phyloP scores from a whole-genome alignment of 2,888 invertebrate genomes.

The Zaprionus obscuricornis region DNA sequence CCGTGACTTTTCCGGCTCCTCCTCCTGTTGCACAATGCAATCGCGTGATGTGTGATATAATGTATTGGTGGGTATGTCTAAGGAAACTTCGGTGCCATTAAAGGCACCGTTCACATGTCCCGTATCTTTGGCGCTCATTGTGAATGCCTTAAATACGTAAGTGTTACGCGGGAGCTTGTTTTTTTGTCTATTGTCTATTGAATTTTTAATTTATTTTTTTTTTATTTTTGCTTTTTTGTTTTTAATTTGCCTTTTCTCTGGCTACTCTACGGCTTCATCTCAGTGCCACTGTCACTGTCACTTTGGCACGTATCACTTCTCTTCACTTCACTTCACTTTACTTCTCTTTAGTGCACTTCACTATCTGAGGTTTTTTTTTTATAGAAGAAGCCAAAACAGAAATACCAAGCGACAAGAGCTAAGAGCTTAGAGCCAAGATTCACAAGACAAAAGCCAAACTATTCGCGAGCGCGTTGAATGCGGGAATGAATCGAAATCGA shows the following conservation, averaged over 20 bases:
- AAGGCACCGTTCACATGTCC: slow-evolving; percentile 68
- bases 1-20: slow-evolving; percentile 68
- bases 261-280: slow-evolving; percentile 62
- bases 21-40: slow-evolving; percentile 84
- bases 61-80: slow-evolving; percentile 82
- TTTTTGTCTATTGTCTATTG: not conserved
- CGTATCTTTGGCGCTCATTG: slow-evolving; percentile 58
- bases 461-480: slow-evolving; percentile 57
- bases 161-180: too few relatives aligned
- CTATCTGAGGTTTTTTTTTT: too few relatives aligned
- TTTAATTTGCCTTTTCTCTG: slow-evolving; percentile 14
- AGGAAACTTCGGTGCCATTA: slow-evolving; percentile 75
- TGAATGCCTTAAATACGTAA: not conserved
- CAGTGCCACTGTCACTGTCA: slow-evolving; percentile 47
- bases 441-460: slow-evolving; percentile 50
- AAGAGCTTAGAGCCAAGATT: not conserved
- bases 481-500: slow-evolving; percentile 61
- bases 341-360: too few relatives aligned
- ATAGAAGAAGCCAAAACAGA: not conserved
- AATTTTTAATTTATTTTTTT: slow-evolving; percentile 3
- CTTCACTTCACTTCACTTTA: slow-evolving; percentile 3
- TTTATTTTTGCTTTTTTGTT: not conserved
- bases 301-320: slow-evolving; percentile 16
- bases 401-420: slow-evolving; percentile 6
- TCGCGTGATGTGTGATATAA: slow-evolving; percentile 81